Evolutionary conservation across 2,797 vertebrate species (phyloP), one percentile per base, ranked within the genome.

Genomic region (Hippocampus kuda): DNA sequence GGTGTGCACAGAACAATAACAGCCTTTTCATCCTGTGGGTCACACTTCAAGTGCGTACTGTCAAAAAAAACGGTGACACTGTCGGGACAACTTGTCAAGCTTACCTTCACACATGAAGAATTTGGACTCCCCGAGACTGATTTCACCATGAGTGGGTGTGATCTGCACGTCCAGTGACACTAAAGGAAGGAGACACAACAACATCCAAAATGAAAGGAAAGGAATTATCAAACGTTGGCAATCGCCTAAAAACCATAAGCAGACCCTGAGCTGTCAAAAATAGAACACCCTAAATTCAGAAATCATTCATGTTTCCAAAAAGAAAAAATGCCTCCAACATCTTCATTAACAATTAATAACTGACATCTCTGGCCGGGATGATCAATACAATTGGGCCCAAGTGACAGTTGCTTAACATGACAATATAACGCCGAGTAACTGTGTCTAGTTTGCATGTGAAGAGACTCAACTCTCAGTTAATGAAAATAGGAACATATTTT

Each of bases 21-120:
- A 27, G 24, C 3, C 13, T 27, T 65, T 65, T 65, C 4, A 48
- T 46, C 61, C 13, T 46, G 7, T 18, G 41, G 42, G 11, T 48
- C 7, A 42, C 24, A 12, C 44, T 44, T 44, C 22, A 62, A 62
- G 18, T 62, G 34, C 34, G 44, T 44, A 63, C 24, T n/a, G 16
- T 63, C 26, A n/a, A 63, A 42, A 13, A 63, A 42, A 22, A 30
- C 16, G 0, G 24, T 48, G 20, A 24, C 44, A 65, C 5, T 65
- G 63, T 65, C 24, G 10, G 24, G 44, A 15, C 63, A 26, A 65
- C 15, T 46, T 65, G 63, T 44, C 13, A 56, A 69, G 77, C 92
- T 85, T 91, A 96, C 97, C 96, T 90, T 96, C 93, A 76, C 97
- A 99, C 83, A 97, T 84, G 90, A 99, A 99, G 93, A 99, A 99